Evolutionary conservation across 2,797 vertebrate genomes (phyloP), one percentile per base, ranked within the genome.

Genomic region (Pangasius djambal): DNA sequence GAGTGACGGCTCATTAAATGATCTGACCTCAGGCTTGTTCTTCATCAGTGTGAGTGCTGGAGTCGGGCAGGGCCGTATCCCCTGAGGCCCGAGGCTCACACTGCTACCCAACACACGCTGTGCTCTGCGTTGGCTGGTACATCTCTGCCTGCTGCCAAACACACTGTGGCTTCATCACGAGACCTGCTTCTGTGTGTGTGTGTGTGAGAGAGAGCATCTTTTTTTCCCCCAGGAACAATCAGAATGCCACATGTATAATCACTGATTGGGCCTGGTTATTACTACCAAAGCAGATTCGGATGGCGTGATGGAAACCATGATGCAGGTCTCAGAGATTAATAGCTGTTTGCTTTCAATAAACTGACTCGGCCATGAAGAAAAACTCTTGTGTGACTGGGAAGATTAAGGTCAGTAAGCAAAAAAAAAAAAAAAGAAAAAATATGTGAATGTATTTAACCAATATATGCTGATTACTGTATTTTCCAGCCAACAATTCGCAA

Each of bases 21-120:
- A 72, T 84, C 55, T 70, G 59, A 70, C 75, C 31, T 69, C 75
- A 63, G 57, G 83, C 50, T 34, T 86, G 86, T 88, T 87, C 15
- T 88, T 89, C 87, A 92, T 90, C 88, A 90, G 57, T 44, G 61
- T 90, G 89, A 89, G 89, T 91, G 85, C 89, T 88, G 83, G 34
- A 31, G 87, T 88, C 77, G 59, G 89, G 70, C 31, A 67, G 69
- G 84, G 22, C 52, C 28, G 34, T 31, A 8, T 88, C 86, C 83
- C 70, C 82, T 1, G 87, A 88, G 89, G 86, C 85, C 87, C 3
- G 55, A 72, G 63, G 44, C 44, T 22, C n/a, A 55, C 48, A 5
- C 67, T 81, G 18, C 59, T 31, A 55, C 18, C 28, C 25, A 78
- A 70, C 48, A n/a, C 69, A 75, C 63, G 28, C 40, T 18, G 50